phyloP scores from a whole-genome alignment of 2,113 vertebrate genomes.

The Dendropsophus ebraccatus region DNA sequence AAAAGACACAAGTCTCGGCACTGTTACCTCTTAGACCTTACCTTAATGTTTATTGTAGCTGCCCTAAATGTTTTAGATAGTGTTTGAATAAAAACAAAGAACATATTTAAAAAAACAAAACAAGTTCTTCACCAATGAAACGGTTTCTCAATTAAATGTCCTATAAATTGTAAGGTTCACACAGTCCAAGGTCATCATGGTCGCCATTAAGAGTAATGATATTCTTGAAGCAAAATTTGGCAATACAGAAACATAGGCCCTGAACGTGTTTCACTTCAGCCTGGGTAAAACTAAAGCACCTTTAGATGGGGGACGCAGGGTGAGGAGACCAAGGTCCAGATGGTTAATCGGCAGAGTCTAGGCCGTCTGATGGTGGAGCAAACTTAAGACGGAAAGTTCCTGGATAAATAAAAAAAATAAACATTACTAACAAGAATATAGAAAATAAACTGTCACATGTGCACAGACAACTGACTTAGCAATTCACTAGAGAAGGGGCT shows the following conservation, averaged over 20 bases:
- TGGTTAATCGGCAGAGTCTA: conserved; percentile 89
- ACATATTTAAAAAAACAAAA: neutral
- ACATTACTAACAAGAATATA: too few relatives aligned
- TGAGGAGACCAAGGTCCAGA: neutral
- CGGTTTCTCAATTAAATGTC: neutral
- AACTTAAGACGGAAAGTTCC: conserved; percentile 95
- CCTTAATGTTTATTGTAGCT: conserved; percentile 43
- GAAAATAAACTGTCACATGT: neutral
- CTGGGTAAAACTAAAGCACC: conserved; percentile 63
- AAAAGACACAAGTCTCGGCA: neutral
- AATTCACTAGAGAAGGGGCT: too few relatives aligned
- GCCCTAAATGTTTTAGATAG: conserved; percentile 12
- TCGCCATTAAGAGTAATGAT: neutral
- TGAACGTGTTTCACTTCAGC: conserved; percentile 36
- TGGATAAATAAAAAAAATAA: conserved; percentile 68
- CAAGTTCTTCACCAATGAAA: neutral
- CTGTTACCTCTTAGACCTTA: neutral
- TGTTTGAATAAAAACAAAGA: neutral
- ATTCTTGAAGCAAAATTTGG: conserved; percentile 49
- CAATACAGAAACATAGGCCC: conserved; percentile 32
- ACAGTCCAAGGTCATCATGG: neutral
- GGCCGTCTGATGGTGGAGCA: conserved; percentile 87
- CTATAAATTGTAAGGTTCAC: neutral
- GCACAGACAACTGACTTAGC: too few relatives aligned
- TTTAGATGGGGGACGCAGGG: neutral